Evolutionary conservation across 2,113 vertebrate species (phyloP).

Genomic region (Hiodon alosoides): DNA sequence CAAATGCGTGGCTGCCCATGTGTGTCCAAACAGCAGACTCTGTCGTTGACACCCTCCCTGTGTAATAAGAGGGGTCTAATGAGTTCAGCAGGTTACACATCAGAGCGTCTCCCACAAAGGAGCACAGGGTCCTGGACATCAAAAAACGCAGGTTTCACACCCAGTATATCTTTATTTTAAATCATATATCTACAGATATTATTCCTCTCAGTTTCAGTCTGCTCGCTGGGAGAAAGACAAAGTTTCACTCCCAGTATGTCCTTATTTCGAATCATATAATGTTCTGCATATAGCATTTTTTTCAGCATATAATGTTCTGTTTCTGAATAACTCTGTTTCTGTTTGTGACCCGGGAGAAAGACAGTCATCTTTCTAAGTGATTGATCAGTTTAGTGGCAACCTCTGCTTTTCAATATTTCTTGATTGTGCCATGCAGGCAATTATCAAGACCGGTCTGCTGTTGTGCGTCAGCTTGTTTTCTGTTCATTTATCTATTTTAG

Average conservation of each 20-base stretch:
- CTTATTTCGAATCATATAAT: no score
- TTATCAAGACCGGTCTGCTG: constrained; percentile 33
- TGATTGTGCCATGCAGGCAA: constrained; percentile 37
- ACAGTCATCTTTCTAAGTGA: not conserved
- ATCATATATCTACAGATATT: no score
- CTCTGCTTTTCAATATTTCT: constrained; percentile 43
- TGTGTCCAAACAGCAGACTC: constrained; percentile 64
- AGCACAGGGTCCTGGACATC: not conserved
- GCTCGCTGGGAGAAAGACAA: no score
- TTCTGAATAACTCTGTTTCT: not conserved
- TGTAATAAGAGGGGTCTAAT: constrained; percentile 50
- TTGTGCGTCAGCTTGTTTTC: constrained; percentile 16
- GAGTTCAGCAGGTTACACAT: constrained; percentile 53
- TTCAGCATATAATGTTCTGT: not conserved
- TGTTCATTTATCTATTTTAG: constrained; percentile 41
- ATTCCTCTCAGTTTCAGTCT: no score
- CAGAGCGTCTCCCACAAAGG: constrained; percentile 23
- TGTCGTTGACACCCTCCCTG: constrained; percentile 55
- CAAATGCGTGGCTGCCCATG: constrained; percentile 45
- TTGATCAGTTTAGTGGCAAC: constrained; percentile 38
- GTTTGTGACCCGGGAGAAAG: not conserved
- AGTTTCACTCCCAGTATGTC: no score
- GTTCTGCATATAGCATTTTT: no score
- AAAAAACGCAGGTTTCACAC: no score
- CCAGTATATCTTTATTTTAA: no score